A percentile compares a stretch with the other conserved stretches of the same genome.
Conservation (phyloP, 2,888 invertebrate genomes). For the Malthinus seriepunctatus region DNA sequence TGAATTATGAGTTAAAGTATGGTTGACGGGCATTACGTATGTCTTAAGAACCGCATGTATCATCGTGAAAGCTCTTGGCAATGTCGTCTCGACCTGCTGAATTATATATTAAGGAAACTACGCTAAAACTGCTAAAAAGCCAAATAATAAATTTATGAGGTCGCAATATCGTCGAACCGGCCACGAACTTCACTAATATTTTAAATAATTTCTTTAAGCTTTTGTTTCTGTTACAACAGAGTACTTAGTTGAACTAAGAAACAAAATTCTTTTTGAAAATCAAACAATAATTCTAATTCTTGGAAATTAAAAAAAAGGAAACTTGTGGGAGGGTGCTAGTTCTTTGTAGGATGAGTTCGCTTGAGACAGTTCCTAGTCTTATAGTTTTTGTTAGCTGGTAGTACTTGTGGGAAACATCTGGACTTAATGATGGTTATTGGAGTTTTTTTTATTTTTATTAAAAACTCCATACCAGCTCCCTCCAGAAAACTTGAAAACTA, state of each 20-base stretch:
- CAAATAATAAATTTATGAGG: conserved; percentile 31
- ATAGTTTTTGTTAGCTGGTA: too few species aligned
- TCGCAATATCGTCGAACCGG: conserved; percentile 21
- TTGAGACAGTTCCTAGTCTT: too few species aligned
- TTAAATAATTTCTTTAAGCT: conserved; percentile 5
- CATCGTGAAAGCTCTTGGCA: conserved; percentile 25
- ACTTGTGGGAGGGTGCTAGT: too few species aligned
- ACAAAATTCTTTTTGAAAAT: background rate
- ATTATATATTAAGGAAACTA: conserved; percentile 31
- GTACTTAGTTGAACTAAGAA: background rate
- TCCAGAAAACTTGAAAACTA: too few species aligned
- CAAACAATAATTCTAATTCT: too few species aligned
- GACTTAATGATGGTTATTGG: too few species aligned
- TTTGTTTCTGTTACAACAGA: too few species aligned
- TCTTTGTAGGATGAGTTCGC: too few species aligned
- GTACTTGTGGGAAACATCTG: too few species aligned
- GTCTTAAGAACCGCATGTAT: conserved; percentile 19
- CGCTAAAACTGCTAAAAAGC: conserved; percentile 31
- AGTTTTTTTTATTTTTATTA: too few species aligned
- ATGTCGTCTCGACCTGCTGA: conserved; percentile 28
- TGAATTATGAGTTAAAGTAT: conserved; percentile 23
- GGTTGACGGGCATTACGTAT: conserved; percentile 16
- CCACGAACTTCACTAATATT: conserved; percentile 29
- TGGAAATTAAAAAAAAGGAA: too few species aligned
- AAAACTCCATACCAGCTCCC: too few species aligned